phyloP scores from a whole-genome alignment of 2,888 invertebrate genomes.

The Orthosia gothica region DNA sequence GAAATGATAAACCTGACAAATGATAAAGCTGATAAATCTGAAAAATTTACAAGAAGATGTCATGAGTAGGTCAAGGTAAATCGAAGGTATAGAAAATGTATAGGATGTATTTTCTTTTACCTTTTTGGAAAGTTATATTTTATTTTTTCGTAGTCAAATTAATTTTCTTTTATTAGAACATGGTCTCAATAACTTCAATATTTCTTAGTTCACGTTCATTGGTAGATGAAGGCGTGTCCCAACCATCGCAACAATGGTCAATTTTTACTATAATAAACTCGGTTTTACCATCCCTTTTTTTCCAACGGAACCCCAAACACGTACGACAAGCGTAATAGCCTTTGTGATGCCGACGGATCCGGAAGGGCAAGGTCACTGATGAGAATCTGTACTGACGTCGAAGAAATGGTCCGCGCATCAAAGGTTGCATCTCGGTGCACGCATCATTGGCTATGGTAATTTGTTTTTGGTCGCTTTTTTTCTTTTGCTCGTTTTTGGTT shows the following conservation, averaged over 20 bases:
- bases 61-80: too few species aligned
- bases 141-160: too few species aligned
- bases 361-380: constrained; percentile 78
- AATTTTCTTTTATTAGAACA: neutral
- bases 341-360: constrained; percentile 75
- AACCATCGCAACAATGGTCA: neutral
- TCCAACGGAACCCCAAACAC: constrained; percentile 63
- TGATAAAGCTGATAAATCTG: too few species aligned
- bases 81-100: too few species aligned
- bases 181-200: neutral
- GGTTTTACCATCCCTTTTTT: neutral
- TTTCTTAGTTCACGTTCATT: too few species aligned
- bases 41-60: too few species aligned
- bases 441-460: constrained; percentile 59
- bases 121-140: too few species aligned
- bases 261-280: neutral
- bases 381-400: constrained; percentile 60
- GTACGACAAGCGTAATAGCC: constrained; percentile 68
- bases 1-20: too few species aligned
- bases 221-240: neutral
- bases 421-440: constrained; percentile 51
- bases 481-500: constrained; percentile 12
- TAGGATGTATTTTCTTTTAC: too few species aligned
- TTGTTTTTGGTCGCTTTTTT: constrained; percentile 31
- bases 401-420: constrained; percentile 63